Conservation (phyloP, 2,888 invertebrate species). For the Drosophila silvestris region DNA sequence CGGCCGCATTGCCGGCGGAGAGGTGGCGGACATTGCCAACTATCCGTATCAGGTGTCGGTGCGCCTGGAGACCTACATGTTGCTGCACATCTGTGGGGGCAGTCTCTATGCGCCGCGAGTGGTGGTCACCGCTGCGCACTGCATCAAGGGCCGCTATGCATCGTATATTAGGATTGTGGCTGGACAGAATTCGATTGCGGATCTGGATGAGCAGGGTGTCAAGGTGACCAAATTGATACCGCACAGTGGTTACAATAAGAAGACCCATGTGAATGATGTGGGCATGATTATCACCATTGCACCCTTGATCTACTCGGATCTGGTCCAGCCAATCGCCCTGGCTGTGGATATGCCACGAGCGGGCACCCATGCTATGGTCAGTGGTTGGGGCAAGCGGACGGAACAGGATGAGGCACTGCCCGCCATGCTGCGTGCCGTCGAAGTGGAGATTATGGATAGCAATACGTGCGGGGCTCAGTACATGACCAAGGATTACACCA, state of each 20-base stretch:
- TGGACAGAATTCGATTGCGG: slow-evolving; percentile 72
- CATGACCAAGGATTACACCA: slow-evolving; percentile 63
- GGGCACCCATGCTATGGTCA: slow-evolving; percentile 70
- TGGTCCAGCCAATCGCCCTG: slow-evolving; percentile 84
- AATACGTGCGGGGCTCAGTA: slow-evolving; percentile 86
- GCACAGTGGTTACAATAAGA: slow-evolving; percentile 71
- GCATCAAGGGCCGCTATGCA: slow-evolving; percentile 74
- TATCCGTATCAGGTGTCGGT: slow-evolving; percentile 76
- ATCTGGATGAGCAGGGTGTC: slow-evolving; percentile 65
- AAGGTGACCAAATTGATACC: slow-evolving; percentile 67
- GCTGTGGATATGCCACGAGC: slow-evolving; percentile 60
- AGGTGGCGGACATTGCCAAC: slow-evolving; percentile 57
- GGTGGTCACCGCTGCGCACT: slow-evolving; percentile 77
- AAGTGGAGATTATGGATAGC: slow-evolving; percentile 86
- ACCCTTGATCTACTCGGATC: slow-evolving; percentile 84
- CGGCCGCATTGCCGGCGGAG: slow-evolving; percentile 68
- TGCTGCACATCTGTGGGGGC: slow-evolving; percentile 79
- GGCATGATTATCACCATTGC: slow-evolving; percentile 86
- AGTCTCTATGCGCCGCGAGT: slow-evolving; percentile 62
- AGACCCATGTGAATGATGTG: slow-evolving; percentile 87
- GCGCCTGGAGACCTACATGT: slow-evolving; percentile 66
- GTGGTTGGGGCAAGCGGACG: slow-evolving; percentile 82
- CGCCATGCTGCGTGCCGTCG: slow-evolving; percentile 85
- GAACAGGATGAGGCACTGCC: slow-evolving; percentile 67
- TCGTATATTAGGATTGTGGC: slow-evolving; percentile 72